Conservation (phyloP, 2,113 vertebrate species). For the Oceanites oceanicus region DNA sequence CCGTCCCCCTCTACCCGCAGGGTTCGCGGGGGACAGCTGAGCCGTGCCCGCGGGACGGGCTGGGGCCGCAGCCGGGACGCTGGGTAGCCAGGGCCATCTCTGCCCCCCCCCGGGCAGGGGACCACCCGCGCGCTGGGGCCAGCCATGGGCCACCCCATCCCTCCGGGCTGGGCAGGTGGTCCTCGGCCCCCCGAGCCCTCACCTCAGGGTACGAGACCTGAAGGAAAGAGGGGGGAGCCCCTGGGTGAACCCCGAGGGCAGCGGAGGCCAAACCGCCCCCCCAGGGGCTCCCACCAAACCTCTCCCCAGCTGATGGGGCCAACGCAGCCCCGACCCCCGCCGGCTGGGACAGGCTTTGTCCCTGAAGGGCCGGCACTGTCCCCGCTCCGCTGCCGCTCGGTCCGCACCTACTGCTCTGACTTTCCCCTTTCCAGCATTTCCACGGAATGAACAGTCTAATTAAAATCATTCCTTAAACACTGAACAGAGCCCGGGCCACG, state of each 20-base stretch:
- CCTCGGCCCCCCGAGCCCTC: background rate
- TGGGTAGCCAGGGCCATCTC: background rate
- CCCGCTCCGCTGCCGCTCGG: background rate
- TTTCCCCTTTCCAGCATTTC: background rate
- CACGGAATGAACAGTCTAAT: background rate
- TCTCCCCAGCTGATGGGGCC: accelerated
- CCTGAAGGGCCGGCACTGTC: background rate
- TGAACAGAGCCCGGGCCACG: background rate
- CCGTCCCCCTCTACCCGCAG: conserved; percentile 48
- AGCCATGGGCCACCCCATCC: background rate
- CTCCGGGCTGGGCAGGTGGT: background rate
- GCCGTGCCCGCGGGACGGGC: background rate
- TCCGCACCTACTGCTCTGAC: background rate
- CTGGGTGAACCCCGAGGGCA: accelerated
- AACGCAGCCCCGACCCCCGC: accelerated
- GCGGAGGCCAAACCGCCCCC: background rate
- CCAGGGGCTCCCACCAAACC: background rate
- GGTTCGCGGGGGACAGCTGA: conserved; percentile 26
- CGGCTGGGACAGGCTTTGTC: background rate
- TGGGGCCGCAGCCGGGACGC: background rate
- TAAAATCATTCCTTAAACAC: background rate
- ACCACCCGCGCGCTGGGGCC: accelerated
- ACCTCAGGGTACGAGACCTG: background rate
- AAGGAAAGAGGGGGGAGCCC: background rate
- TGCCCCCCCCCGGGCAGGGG: too few species aligned